Base-by-base conservation (phyloP, 2,113 vertebrate species). In the Galemys pyrenaicus region DNA sequence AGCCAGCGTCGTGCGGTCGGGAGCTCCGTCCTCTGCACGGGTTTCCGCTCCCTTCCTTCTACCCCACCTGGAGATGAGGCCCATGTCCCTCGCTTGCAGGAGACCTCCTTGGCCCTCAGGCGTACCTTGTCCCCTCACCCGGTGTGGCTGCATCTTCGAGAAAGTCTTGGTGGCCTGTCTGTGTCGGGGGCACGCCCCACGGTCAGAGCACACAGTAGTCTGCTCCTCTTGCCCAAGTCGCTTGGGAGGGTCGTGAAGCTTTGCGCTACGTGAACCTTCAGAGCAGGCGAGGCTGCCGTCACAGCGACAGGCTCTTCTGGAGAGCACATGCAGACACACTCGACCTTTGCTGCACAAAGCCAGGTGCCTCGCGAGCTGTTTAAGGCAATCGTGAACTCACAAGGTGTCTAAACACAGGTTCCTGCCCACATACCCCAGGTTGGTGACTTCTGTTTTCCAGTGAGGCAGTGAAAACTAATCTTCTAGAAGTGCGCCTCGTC, bases 371-470 rank as follows among this genome's bases (percentile, higher is more conserved):
- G 28, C 19, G 3, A 13, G 17, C 35, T 60, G 2, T 32, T 8
- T 12, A 67, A 17, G 3, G 7, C 71, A 30, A 13, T 20, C 17
- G 24, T 9, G 19, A 44, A 64, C 39, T 70, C 32, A 32, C 15
- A 84, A 32, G 19, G 41, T 77, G 70, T 86, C 65, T 74, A 51
- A 92, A 78, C 15, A 46, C 41, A 22, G 49, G 80, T n/a, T 10
- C 62, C 54, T 62, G 28, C 44, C 60, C 44, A 44, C 49, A 64
- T 2, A 6, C 32, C 62, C 74, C 24, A 75, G 3, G 20, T 62
- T 49, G 75, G 51, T 71, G 44, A 83, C 49, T 94, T 77, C 70
- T 64, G 10, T 20, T 71, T 75, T 54, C 37, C 86, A 64, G 44
- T 26, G 28, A 86, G 32, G 64, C 44, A 17, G 17, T 85, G 8